phyloP scores from a whole-genome alignment of 2,888 invertebrate genomes.

The Stenolophus ochropezus region DNA sequence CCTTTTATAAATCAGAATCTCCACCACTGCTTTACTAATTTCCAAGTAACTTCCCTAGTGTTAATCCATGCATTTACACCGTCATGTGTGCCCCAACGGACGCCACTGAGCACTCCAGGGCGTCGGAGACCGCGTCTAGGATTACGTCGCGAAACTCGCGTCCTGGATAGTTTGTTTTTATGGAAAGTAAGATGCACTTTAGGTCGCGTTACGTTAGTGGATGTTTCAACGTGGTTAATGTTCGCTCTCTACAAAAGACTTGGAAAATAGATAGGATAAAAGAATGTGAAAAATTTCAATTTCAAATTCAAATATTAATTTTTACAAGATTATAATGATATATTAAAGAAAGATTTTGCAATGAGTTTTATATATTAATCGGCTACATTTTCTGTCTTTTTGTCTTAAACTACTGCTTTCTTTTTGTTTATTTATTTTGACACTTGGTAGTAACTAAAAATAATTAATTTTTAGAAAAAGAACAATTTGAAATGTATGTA shows the following conservation, averaged over 20 bases:
- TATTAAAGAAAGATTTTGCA: no score
- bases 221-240: slow-evolving; percentile 23
- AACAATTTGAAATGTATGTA: no score
- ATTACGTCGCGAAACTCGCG: slow-evolving; percentile 10
- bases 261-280: neutral
- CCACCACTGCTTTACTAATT: slow-evolving; percentile 7
- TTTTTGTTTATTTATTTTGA: no score
- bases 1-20: slow-evolving; percentile 28
- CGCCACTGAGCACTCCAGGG: slow-evolving; percentile 13
- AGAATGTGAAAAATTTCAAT: neutral
- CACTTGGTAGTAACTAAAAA: no score
- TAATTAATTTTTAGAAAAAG: no score
- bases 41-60: neutral
- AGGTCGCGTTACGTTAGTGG: slow-evolving; percentile 10
- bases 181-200: slow-evolving; percentile 29
- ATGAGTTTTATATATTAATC: no score
- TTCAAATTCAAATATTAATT: no score
- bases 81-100: neutral
- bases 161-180: neutral
- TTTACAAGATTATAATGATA: no score
- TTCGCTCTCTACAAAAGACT: neutral
- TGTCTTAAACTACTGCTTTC: no score
- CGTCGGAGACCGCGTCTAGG: slow-evolving; percentile 14
- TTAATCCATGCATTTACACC: slow-evolving; percentile 19
- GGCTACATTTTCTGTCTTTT: no score